phyloP scores from a whole-genome alignment of 1,140 invertebrate genomes.

The Ganaspis sp. region DNA sequence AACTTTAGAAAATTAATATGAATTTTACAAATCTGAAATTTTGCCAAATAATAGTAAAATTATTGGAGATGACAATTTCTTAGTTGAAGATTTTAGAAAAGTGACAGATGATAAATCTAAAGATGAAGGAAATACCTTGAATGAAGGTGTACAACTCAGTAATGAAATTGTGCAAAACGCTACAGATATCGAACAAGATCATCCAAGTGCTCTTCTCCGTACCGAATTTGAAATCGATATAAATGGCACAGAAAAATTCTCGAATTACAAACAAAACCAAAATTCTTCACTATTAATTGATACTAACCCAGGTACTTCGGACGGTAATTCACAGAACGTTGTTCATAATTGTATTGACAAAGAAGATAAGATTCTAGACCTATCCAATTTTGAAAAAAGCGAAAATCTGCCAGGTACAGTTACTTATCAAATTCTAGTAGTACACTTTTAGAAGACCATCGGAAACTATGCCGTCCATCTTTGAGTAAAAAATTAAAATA shows the following conservation, averaged over 20 bases:
- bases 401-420: neutral
- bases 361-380: neutral
- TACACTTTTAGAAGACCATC: neutral
- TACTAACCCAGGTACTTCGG: too few relatives aligned
- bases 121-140: neutral
- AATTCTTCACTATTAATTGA: too few relatives aligned
- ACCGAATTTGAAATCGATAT: neutral
- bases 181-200: neutral
- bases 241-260: neutral
- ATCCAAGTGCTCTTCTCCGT: neutral
- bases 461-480: too few relatives aligned
- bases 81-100: neutral
- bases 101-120: neutral
- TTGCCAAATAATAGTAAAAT: neutral
- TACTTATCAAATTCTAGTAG: neutral
- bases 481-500: too few relatives aligned
- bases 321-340: too few relatives aligned
- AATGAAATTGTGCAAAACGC: neutral
- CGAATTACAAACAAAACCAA: neutral
- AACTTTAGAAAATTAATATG: neutral
- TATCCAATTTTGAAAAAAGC: neutral
- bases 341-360: neutral
- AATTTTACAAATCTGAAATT: too few relatives aligned
- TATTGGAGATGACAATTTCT: neutral
- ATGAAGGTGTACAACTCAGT: neutral